These are phyloP conservation scores for Trachelus tabidus DNA, from an alignment of 2,888 invertebrate genomes.

Conservation along the genomic window DNA sequence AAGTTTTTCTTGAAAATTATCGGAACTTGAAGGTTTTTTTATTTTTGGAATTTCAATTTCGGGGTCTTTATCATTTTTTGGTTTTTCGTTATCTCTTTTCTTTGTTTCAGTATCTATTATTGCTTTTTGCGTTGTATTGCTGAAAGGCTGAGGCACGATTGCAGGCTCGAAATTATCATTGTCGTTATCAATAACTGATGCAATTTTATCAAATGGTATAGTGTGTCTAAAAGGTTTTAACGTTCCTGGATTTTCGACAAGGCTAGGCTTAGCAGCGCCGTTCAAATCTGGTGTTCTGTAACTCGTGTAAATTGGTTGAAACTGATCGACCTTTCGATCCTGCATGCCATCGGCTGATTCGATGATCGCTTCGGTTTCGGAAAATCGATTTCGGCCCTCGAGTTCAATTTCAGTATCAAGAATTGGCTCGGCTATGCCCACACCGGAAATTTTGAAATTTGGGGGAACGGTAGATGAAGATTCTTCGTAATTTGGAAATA, in stretches of 20 bases:
- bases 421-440: constrained; percentile 63
- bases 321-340: constrained; percentile 37
- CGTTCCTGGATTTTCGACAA: constrained; percentile 56
- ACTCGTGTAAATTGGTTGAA: constrained; percentile 56
- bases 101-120: not conserved
- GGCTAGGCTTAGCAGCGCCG: constrained; percentile 43
- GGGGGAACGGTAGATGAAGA: constrained; percentile 15
- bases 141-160: not conserved
- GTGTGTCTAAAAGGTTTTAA: constrained; percentile 60
- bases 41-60: not conserved
- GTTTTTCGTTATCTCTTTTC: not conserved
- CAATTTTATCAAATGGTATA: constrained; percentile 61
- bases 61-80: not conserved
- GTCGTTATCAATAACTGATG: constrained; percentile 34
- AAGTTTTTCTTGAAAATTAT: not conserved
- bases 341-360: constrained; percentile 29
- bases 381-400: constrained; percentile 51
- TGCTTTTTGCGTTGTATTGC: not conserved
- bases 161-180: not conserved
- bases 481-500: not conserved
- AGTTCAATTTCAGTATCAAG: constrained; percentile 54
- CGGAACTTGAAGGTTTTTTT: not conserved
- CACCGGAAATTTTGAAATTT: constrained; percentile 40
- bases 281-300: constrained; percentile 57
- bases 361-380: constrained; percentile 39